Base-by-base conservation (phyloP, 2,888 invertebrate species). In the Mythimna lalbum region DNA sequence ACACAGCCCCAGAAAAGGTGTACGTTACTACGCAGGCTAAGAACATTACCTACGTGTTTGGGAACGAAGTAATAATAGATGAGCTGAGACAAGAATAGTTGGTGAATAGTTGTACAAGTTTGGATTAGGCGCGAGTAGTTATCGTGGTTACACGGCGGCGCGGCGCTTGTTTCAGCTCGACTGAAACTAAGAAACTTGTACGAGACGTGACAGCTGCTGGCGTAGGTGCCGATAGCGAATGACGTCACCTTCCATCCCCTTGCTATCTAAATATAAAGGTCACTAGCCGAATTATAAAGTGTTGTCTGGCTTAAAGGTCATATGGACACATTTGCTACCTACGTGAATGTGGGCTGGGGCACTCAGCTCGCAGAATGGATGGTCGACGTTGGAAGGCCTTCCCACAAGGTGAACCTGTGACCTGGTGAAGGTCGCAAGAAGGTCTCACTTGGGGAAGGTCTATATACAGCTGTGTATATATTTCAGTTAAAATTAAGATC, bases 1-100 rank as follows among this genome's bases (percentile, higher is more conserved):
- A n/a, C 4, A 47, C 12, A 21, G 31, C 10, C 12, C 3, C 14
- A n/a, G 43, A 3, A 33, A 47, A 19, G 4, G 4, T 1, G 9
- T 23, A 14, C 12, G 17, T n/a, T 27, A 27, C 19, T 33, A n/a
- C 14, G 9, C 9, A 36, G 9, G 14, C 4, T n/a, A 31, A 43
- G n/a, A 55, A 17, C 47, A 55, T 47, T 12, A 2, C 17, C 43
- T 43, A 43, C 47, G 17, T 36, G n/a, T 21, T 19, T 55, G 47
- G 19, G 47, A 47, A 53, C 21, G 19, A 47, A 19, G 53, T 43
- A 61, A 53, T 47, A 47, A 61, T 62, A 72, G 36, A 73, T 47
- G 27, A 62, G 53, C 6, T 21, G 12, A 27, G 6, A 27, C 19
- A 49, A 21, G 27, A 27, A 21, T 33, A 23, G 52, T 49, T 23